These are phyloP conservation scores for Drosophila kanekoi DNA, from an alignment of 2,888 invertebrate genomes.

Conservation along the genomic window DNA sequence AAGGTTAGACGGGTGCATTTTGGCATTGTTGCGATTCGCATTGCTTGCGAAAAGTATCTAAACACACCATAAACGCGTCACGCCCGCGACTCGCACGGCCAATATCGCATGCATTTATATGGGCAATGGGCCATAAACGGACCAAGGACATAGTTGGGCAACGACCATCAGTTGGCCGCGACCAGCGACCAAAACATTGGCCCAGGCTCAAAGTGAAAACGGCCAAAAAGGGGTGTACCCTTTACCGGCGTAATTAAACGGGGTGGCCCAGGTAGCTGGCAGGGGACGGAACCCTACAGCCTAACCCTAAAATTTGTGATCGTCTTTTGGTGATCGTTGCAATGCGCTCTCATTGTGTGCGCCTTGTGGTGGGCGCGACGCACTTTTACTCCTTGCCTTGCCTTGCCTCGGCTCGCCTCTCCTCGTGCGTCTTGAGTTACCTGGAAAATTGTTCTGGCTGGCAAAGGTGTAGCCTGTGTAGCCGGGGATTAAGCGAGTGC, in stretches of 20 bases:
- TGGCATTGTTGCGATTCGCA: conserved; percentile 67
- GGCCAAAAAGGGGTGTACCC: conserved; percentile 81
- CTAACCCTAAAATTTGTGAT: conserved; percentile 63
- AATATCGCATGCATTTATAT: neutral
- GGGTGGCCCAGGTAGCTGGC: conserved; percentile 39
- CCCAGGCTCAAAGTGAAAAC: conserved; percentile 13
- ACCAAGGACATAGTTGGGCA: conserved; percentile 53
- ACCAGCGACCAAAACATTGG: conserved; percentile 73
- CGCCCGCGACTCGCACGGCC: conserved; percentile 63
- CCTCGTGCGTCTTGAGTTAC: conserved; percentile 33
- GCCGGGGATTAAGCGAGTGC: conserved; percentile 52
- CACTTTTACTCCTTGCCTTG: conserved; percentile 68
- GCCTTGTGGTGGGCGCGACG: conserved; percentile 79
- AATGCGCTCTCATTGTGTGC: conserved; percentile 60
- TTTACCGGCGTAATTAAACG: conserved; percentile 81
- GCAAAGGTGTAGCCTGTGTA: conserved; percentile 46
- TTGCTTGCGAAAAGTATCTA: conserved; percentile 80
- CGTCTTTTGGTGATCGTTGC: conserved; percentile 19
- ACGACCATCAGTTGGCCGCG: conserved; percentile 55
- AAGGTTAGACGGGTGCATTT: conserved; percentile 73
- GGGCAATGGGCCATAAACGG: conserved; percentile 27
- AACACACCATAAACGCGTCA: conserved; percentile 79
- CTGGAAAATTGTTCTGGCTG: conserved; percentile 51
- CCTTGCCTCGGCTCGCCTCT: conserved; percentile 10
- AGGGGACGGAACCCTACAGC: neutral